Conservation (phyloP, 2,113 vertebrate genomes). For the Saccopteryx bilineata region DNA sequence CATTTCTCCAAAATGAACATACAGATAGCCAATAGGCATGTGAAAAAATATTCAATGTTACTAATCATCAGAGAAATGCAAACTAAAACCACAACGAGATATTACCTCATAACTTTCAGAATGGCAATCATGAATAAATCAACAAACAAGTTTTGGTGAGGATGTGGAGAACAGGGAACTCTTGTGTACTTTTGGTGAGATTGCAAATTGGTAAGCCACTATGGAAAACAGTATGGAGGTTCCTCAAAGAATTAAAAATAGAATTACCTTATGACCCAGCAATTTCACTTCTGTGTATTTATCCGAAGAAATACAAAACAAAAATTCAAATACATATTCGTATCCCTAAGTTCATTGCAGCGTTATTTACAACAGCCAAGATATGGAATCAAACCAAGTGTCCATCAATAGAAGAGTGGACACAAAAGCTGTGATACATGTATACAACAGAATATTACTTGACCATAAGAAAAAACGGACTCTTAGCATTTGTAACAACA, state of each 20-base stretch:
- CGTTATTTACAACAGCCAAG: background rate
- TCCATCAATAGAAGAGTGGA: background rate
- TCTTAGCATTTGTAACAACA: background rate
- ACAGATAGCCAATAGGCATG: background rate
- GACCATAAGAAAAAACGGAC: background rate
- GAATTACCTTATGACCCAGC: background rate
- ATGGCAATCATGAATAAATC: background rate
- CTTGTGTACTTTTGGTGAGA: background rate
- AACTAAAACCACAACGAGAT: background rate
- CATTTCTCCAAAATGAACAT: background rate
- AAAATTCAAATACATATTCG: background rate
- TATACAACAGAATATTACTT: background rate
- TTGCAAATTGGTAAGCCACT: background rate
- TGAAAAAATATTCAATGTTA: background rate
- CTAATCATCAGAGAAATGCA: background rate
- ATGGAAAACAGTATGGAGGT: background rate
- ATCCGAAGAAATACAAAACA: background rate
- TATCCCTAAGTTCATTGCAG: background rate
- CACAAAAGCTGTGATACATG: background rate
- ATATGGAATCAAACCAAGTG: background rate
- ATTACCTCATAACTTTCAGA: background rate
- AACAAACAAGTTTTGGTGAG: background rate
- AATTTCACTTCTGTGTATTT: background rate
- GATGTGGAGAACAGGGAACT: background rate
- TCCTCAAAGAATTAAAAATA: background rate